A percentile compares a stretch with the other conserved stretches of the same genome.
Evolutionary conservation across 2,888 invertebrate species (phyloP).

Genomic region (Diogma glabrata): DNA sequence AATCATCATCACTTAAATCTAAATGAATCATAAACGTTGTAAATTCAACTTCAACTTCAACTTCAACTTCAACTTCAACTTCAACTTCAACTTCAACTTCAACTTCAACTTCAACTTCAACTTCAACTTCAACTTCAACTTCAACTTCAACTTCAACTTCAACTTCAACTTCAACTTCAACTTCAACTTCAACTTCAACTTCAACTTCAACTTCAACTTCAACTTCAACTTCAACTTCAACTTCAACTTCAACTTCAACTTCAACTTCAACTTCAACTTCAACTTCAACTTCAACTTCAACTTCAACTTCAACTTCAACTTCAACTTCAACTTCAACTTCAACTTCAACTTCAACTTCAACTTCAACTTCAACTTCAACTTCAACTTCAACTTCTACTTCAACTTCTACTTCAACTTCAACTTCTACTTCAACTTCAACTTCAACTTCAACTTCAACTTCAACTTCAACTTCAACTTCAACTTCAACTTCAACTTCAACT

Average conservation of each 20-base stretch:
- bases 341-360: constrained; percentile 13
- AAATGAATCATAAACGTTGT: no score
- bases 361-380: constrained; percentile 13
- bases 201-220: constrained; percentile 13
- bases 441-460: constrained; percentile 12
- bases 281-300: constrained; percentile 13
- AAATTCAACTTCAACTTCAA: constrained; percentile 14
- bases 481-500: constrained; percentile 9
- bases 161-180: not conserved
- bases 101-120: constrained; percentile 13
- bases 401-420: constrained; percentile 13
- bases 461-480: constrained; percentile 12
- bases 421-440: constrained; percentile 10
- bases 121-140: constrained; percentile 13
- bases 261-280: constrained; percentile 14
- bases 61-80: constrained; percentile 13
- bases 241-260: constrained; percentile 13
- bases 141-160: constrained; percentile 1
- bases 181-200: constrained; percentile 11
- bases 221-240: constrained; percentile 12
- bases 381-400: constrained; percentile 14
- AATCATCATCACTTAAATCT: no score
- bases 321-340: constrained; percentile 14
- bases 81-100: constrained; percentile 14
- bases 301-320: constrained; percentile 13